Evolutionary conservation across 2,888 invertebrate species (phyloP).

Genomic region (Dexiosoma caninum): DNA sequence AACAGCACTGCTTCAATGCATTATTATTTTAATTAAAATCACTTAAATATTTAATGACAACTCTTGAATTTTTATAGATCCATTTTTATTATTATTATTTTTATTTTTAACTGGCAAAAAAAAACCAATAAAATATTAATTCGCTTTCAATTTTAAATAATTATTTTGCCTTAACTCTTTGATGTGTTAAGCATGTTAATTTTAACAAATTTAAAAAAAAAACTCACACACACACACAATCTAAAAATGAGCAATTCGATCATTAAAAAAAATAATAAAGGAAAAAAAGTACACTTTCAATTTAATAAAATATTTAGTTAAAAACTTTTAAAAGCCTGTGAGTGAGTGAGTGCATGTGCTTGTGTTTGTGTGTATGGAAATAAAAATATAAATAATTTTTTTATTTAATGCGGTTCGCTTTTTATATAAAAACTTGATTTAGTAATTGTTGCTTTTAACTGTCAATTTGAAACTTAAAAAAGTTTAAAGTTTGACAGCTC

Average conservation of each 20-base stretch:
- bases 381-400: conserved; percentile 1
- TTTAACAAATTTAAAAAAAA: not conserved
- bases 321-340: not conserved
- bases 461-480: conserved; percentile 55
- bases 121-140: conserved; percentile 33
- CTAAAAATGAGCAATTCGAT: conserved; percentile 14
- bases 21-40: not conserved
- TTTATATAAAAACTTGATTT: conserved; percentile 54
- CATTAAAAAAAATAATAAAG: conserved; percentile 29
- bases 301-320: conserved; percentile 36
- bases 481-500: conserved; percentile 63
- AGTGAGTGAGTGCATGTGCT: not conserved
- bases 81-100: too few relatives aligned
- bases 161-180: conserved; percentile 26
- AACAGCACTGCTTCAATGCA: too few relatives aligned
- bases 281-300: conserved; percentile 32
- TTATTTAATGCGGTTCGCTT: conserved; percentile 1
- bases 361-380: not conserved
- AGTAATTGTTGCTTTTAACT: conserved; percentile 63
- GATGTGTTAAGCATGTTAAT: conserved; percentile 37
- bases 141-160: conserved; percentile 24
- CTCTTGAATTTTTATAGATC: conserved; percentile 5
- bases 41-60: not conserved
- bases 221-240: not conserved
- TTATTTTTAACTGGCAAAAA: not conserved